Base-by-base conservation (phyloP, 2,888 invertebrate genomes). In the Melipona beecheii region DNA sequence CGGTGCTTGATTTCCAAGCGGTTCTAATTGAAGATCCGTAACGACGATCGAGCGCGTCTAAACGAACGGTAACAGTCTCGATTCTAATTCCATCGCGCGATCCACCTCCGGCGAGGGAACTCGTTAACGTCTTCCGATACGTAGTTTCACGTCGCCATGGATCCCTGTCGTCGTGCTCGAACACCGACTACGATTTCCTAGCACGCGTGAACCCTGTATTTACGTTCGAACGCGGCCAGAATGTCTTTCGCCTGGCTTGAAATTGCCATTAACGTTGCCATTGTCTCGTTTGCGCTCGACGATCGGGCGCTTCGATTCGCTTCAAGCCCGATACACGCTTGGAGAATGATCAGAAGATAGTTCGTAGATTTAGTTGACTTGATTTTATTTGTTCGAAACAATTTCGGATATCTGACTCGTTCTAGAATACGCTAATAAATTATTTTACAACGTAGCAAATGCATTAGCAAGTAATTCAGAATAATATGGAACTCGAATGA, bases 51-150 rank as follows among this genome's bases (percentile, higher is more conserved):
- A 36, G 15, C 58, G 49, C 24, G n/a, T 43, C 56, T 82, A 80
- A 79, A 72, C 54, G 81, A 56, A 21, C 43, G 49, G 62, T 68
- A 79, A 86, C 77, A 81, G 71, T 70, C 86, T 62, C 71, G 43
- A 84, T 71, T 81, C 66, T 81, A 84, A 88, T 86, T 75, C 75
- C 70, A 49, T 69, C 65, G 73, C 27, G 52, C 69, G 56, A 66
- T 49, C 19, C 70, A 36, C 54, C 64, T 50, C 70, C 50, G 9
- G 50, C 31, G 27, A 62, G 69, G 75, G 72, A 83, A 80, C 76
- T 84, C 78, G 78, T 88, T 86, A 83, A 77, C 66, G 70, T 21
- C 27, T 60, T 71, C 17, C 66, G 73, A 70, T 80, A 78, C 70
- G 52, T 72, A 88, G 76, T 73, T 85, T 78, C 75, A 56, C 52